phyloP scores from a whole-genome alignment of 2,113 vertebrate species.

The Acrocephalus arundinaceus region DNA sequence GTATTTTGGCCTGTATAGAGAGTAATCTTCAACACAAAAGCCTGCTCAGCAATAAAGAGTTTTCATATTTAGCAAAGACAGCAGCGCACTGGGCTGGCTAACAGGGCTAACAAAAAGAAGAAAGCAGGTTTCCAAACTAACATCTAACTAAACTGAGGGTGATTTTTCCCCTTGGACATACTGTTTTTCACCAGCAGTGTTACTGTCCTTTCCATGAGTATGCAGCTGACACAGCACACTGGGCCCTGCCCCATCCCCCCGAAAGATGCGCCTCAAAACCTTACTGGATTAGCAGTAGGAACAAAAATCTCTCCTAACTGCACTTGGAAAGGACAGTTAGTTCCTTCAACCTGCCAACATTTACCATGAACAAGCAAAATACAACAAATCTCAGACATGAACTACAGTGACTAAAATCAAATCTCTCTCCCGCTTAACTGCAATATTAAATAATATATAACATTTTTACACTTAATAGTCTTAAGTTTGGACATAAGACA shows the following conservation, averaged over 20 bases:
- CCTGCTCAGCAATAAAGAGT: constrained; percentile 33
- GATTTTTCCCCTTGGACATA: neutral
- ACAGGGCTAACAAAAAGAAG: constrained; percentile 19
- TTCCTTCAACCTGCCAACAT: constrained; percentile 14
- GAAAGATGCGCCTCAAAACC: neutral
- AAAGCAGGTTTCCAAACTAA: constrained; percentile 35
- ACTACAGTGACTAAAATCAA: constrained; percentile 51
- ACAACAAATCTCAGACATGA: constrained; percentile 25
- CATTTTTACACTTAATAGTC: constrained; percentile 30
- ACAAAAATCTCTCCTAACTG: constrained; percentile 9
- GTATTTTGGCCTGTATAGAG: neutral
- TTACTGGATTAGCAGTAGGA: neutral
- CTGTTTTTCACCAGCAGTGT: neutral
- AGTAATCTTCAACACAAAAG: constrained; percentile 44
- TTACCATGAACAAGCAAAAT: constrained; percentile 42
- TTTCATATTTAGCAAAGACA: constrained; percentile 43
- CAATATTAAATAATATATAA: constrained; percentile 59
- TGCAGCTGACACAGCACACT: neutral
- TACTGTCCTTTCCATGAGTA: neutral
- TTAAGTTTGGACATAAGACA: constrained; percentile 47
- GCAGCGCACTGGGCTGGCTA: neutral
- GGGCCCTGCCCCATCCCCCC: neutral
- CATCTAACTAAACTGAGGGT: neutral
- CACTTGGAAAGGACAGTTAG: constrained; percentile 14
- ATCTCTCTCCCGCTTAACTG: constrained; percentile 28